Conservation (phyloP, 2,113 vertebrate species). For the Dicentrarchus labrax region DNA sequence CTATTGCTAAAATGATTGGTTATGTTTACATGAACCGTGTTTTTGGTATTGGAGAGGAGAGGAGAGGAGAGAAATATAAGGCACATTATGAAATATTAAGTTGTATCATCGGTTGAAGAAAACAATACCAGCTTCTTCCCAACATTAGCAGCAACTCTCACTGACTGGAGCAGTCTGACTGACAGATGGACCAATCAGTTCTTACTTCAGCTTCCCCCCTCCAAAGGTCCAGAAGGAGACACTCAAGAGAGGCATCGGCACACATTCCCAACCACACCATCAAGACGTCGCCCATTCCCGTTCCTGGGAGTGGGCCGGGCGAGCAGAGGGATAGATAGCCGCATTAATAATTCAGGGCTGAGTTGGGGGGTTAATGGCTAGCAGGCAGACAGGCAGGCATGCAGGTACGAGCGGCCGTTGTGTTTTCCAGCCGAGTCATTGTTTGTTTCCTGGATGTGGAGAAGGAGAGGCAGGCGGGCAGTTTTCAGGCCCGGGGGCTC, state of each 20-base stretch:
- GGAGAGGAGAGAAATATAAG: no score
- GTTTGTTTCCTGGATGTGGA: constrained; percentile 74
- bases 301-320: constrained; percentile 17
- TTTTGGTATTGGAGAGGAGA: not conserved
- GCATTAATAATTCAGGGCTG: constrained; percentile 71
- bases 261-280: constrained; percentile 36
- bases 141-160: not conserved
- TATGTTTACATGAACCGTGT: not conserved
- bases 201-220: not conserved
- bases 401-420: constrained; percentile 42
- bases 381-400: constrained; percentile 53
- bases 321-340: constrained; percentile 27
- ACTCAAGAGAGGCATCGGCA: not conserved
- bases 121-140: not conserved
- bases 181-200: constrained; percentile 17
- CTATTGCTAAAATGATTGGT: not conserved
- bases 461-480: constrained; percentile 47
- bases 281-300: constrained; percentile 48
- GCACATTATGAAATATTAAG: not conserved
- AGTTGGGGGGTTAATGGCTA: constrained; percentile 66
- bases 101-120: not conserved
- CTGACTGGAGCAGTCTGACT: constrained; percentile 20
- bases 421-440: constrained; percentile 68
- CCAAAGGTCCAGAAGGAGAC: constrained; percentile 24
- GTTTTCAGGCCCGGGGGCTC: constrained; percentile 62